Evolutionary conservation across 2,888 invertebrate genomes (phyloP).

Genomic region (Drosophila kokeensis): DNA sequence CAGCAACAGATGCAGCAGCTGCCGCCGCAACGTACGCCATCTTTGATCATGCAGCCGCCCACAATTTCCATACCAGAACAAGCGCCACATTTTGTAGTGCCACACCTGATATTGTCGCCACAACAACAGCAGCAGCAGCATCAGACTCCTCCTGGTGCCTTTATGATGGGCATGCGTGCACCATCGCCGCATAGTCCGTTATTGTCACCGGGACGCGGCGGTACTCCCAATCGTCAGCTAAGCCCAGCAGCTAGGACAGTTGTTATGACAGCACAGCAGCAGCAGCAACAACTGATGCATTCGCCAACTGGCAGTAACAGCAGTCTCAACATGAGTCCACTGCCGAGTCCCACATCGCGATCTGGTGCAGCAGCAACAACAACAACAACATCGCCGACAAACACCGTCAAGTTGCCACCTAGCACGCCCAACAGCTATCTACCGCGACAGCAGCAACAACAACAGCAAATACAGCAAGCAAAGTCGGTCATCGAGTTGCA

Average conservation of each 20-base stretch:
- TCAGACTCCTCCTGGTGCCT: conserved; percentile 44
- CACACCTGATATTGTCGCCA: conserved; percentile 79
- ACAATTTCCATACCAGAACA: conserved; percentile 88
- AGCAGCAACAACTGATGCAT: conserved; percentile 46
- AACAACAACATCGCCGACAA: conserved; percentile 55
- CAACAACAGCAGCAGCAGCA: conserved; percentile 51
- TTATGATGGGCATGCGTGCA: conserved; percentile 79
- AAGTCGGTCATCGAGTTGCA: conserved; percentile 84
- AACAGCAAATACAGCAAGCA: conserved; percentile 55
- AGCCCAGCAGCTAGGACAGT: conserved; percentile 63
- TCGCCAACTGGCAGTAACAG: conserved; percentile 38
- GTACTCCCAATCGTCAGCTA: conserved; percentile 68
- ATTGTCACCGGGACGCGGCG: conserved; percentile 72
- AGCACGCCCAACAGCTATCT: conserved; percentile 57
- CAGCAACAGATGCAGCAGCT: conserved; percentile 41
- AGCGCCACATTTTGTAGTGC: conserved; percentile 80
- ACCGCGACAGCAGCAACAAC: conserved; percentile 54
- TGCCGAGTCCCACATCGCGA: conserved; percentile 83
- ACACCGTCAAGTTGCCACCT: conserved; percentile 68
- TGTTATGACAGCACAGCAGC: conserved; percentile 29
- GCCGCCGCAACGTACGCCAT: conserved; percentile 78
- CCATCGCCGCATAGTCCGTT: conserved; percentile 84
- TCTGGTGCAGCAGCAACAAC: conserved; percentile 64
- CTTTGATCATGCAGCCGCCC: conserved; percentile 87
- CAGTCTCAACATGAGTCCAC: conserved; percentile 70